These are phyloP conservation scores for Cyclophora albipunctata DNA, from an alignment of 2,888 invertebrate genomes.

Conservation along the genomic window DNA sequence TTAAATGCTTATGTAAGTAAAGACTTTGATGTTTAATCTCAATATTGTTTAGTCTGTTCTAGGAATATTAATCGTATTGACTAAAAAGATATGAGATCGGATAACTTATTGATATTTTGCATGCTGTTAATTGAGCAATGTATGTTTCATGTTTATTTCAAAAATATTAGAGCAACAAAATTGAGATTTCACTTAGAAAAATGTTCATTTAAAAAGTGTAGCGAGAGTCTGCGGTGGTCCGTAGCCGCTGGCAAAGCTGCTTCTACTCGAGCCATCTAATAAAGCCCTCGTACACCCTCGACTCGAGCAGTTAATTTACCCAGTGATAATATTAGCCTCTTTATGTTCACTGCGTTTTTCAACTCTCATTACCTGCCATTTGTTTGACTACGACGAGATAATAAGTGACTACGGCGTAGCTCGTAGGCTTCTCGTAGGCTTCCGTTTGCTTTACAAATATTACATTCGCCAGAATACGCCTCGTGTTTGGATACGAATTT, in stretches of 20 bases:
- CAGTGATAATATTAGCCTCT: slow-evolving; percentile 34
- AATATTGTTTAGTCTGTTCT: no score
- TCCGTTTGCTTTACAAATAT: no score
- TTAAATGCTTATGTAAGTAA: no score
- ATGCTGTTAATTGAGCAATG: no score
- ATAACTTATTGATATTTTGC: no score
- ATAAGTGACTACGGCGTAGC: slow-evolving; percentile 18
- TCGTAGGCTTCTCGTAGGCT: not conserved
- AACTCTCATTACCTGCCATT: slow-evolving; percentile 25
- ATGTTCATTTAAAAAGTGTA: not conserved
- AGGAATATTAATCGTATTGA: no score
- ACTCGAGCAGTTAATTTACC: slow-evolving; percentile 36
- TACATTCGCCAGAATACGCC: no score
- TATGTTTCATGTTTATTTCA: no score
- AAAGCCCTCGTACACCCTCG: slow-evolving; percentile 30
- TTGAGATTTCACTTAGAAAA: not conserved
- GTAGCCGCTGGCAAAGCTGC: slow-evolving; percentile 14
- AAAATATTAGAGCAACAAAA: no score
- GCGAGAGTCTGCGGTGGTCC: not conserved
- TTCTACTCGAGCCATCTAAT: slow-evolving; percentile 25
- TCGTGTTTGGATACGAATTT: no score
- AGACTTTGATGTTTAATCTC: no score
- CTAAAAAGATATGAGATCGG: no score
- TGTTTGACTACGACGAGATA: slow-evolving; percentile 19
- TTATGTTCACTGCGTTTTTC: slow-evolving; percentile 31